Evolutionary conservation across 2,113 vertebrate species (phyloP).

Genomic region (Recurvirostra avosetta): DNA sequence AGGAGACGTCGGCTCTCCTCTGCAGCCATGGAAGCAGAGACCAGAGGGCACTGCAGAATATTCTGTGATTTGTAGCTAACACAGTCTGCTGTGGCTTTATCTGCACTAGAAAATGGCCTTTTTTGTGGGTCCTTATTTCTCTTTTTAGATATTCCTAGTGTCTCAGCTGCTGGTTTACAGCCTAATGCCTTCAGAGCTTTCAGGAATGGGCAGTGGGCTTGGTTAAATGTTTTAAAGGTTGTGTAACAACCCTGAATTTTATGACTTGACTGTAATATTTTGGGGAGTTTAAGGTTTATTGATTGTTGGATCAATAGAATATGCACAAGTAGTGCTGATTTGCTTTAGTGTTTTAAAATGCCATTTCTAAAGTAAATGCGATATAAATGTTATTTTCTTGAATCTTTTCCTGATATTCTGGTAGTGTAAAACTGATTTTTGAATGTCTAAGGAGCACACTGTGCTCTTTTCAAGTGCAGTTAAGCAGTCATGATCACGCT

Average conservation of each 20-base stretch:
- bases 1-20: not conserved
- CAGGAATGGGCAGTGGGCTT: not conserved
- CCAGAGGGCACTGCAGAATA: not conserved
- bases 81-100: not conserved
- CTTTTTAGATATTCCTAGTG: not conserved
- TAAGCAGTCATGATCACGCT: not conserved
- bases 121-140: not conserved
- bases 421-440: not conserved
- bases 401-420: not conserved
- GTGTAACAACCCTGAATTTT: not conserved
- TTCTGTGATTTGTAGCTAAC: not conserved
- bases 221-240: not conserved
- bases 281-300: not conserved
- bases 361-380: not conserved
- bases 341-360: not conserved
- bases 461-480: not conserved
- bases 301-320: not conserved
- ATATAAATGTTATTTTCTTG: not conserved
- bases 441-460: not conserved
- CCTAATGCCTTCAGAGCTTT: not conserved
- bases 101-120: not conserved
- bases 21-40: accelerated
- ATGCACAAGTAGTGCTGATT: not conserved
- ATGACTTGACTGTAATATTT: not conserved
- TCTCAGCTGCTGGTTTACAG: not conserved